Evolutionary conservation across 1,140 invertebrate genomes (phyloP), one percentile per base, ranked within the genome.

Genomic region (Charaxes varanes): DNA sequence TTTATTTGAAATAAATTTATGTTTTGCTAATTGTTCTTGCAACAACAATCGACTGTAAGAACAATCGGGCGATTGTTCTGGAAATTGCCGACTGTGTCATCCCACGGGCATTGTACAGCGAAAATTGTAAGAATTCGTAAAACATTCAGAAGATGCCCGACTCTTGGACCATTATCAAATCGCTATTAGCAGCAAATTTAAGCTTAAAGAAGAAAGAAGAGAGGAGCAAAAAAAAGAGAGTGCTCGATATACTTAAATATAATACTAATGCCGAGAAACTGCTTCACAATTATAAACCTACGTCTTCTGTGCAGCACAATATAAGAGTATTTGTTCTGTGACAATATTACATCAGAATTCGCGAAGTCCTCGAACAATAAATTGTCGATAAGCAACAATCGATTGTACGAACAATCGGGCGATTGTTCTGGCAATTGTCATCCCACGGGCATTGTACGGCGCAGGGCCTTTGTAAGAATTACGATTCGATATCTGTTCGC

Each of bases 301-400:
- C n/a, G n/a, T n/a, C n/a, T n/a, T n/a, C n/a, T n/a, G n/a, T n/a
- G n/a, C n/a, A n/a, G n/a, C n/a, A n/a, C n/a, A n/a, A n/a, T n/a
- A n/a, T n/a, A n/a, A n/a, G n/a, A n/a, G n/a, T n/a, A n/a, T n/a
- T n/a, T n/a, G n/a, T n/a, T n/a, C n/a, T n/a, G n/a, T n/a, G n/a
- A n/a, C n/a, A n/a, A n/a, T n/a, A 24, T 36, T 36, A 17, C 34
- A 18, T 26, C 37, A 40, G 24, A 17, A 30, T 10, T 10, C 18
- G n/a, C 36, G 17, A 17, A 17, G 21, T 28, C 19, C 26, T 16
- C 14, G 19, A 27, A 36, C 34, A 36, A 36, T 27, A 36, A 18
- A 30, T 30, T 18, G 26, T 18, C 27, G 18, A 40, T 31, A 22
- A 30, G 27, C 26, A 15, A 40, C 37, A 40, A 40, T 40, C 17